Conservation (phyloP, 2,797 vertebrate species). For the Phylloscopus collybita region DNA sequence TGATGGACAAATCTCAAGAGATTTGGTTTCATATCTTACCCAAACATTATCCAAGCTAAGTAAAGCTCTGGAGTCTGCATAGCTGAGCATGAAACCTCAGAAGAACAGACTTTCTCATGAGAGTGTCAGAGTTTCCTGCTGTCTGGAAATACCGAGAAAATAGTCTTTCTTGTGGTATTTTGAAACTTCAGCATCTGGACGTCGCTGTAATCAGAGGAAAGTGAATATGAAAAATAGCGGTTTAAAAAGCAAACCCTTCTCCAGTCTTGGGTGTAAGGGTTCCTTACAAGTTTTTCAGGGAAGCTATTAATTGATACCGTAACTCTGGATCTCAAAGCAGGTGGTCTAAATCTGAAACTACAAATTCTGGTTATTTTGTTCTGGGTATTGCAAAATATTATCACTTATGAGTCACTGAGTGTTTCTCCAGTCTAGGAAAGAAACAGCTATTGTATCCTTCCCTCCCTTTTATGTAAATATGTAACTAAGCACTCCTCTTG, state of each 20-base stretch:
- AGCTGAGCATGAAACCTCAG: slow-evolving; percentile 63
- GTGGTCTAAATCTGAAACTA: neutral
- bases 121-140: slow-evolving; percentile 54
- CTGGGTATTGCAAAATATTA: neutral
- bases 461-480: slow-evolving; percentile 5
- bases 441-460: slow-evolving; percentile 10
- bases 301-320: neutral
- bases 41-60: slow-evolving; percentile 66
- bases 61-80: slow-evolving; percentile 66
- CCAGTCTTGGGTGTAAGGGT: neutral
- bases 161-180: slow-evolving; percentile 54
- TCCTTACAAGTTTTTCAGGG: neutral
- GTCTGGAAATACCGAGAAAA: slow-evolving; percentile 57
- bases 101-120: slow-evolving; percentile 67
- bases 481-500: neutral
- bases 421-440: neutral
- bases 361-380: neutral
- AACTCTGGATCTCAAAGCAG: neutral
- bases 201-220: neutral
- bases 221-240: neutral
- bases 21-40: slow-evolving; percentile 54
- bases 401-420: neutral
- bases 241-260: neutral
- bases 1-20: slow-evolving; percentile 58
- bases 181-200: slow-evolving; percentile 34